Evolutionary conservation across 2,797 vertebrate species (phyloP).

Genomic region (Clarias platycephalus): DNA sequence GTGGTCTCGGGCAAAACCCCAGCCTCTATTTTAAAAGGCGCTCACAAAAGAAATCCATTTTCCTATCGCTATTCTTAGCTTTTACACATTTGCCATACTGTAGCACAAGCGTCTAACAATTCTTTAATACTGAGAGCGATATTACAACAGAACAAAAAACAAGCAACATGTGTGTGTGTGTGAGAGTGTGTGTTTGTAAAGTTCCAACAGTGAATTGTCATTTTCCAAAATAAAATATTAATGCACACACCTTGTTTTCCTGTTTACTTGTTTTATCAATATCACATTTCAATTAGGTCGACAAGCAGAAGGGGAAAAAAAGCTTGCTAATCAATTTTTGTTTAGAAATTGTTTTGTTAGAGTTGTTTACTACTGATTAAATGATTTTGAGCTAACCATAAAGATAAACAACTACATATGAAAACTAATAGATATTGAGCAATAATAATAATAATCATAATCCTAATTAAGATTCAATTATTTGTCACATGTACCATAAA

Average conservation of each 20-base stretch:
- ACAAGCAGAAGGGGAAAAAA: not conserved
- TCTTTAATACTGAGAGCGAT: slow-evolving; percentile 9
- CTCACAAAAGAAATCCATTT: not conserved
- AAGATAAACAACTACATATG: not conserved
- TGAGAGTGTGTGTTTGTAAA: not conserved
- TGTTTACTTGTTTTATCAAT: not conserved
- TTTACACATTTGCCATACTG: slow-evolving; percentile 31
- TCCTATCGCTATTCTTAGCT: slow-evolving; percentile 26
- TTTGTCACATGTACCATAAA: too few relatives aligned
- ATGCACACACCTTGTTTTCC: not conserved
- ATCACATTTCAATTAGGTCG: not conserved
- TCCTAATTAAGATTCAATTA: not conserved
- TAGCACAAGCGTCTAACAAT: slow-evolving; percentile 22
- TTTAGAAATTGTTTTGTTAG: not conserved
- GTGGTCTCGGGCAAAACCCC: not conserved
- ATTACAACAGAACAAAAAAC: slow-evolving; percentile 8
- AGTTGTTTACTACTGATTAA: not conserved
- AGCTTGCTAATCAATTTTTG: not conserved
- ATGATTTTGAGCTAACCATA: not conserved
- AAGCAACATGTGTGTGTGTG: not conserved
- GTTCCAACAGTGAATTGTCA: not conserved
- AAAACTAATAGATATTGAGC: not conserved
- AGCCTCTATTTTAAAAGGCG: slow-evolving; percentile 26
- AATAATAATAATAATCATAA: not conserved
- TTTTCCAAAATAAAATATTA: not conserved